A percentile compares a stretch with the other conserved stretches of the same genome.
Evolutionary conservation across 2,113 vertebrate genomes (phyloP).

Genomic region (Ceratotherium simum): DNA sequence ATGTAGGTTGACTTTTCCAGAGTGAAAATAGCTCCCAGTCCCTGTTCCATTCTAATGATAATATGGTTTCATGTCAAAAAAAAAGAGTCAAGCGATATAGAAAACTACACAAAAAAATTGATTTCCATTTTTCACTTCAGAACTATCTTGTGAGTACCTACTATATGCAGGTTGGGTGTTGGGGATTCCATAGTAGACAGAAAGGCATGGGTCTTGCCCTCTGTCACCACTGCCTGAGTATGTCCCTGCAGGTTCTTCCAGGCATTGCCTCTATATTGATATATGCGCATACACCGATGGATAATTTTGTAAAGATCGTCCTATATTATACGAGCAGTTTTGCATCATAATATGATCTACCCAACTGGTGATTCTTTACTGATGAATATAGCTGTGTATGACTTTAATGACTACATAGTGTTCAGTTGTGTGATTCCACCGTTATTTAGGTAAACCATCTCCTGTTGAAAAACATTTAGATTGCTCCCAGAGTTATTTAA

Average conservation of each 20-base stretch:
- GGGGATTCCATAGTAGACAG: not conserved
- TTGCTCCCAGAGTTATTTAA: not conserved
- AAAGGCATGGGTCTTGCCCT: not conserved
- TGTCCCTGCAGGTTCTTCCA: not conserved
- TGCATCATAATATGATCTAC: not conserved
- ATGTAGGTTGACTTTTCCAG: slow-evolving; percentile 19
- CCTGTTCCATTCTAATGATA: not conserved
- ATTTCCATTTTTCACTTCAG: not conserved
- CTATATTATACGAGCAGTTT: not conserved
- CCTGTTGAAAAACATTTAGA: not conserved
- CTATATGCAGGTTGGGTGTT: not conserved
- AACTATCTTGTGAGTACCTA: not conserved
- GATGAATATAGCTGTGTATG: not conserved
- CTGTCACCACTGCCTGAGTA: fast-evolving
- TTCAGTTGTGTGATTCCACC: not conserved
- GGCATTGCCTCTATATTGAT: not conserved
- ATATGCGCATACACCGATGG: no score
- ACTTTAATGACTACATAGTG: not conserved
- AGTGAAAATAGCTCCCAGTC: slow-evolving; percentile 29
- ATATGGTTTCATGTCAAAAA: not conserved
- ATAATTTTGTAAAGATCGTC: not conserved
- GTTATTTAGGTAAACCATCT: not conserved
- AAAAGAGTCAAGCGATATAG: not conserved
- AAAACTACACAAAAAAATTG: not conserved
- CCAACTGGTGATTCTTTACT: not conserved